Conservation (phyloP, 2,888 invertebrate species). For the Acrobasis repandana region DNA sequence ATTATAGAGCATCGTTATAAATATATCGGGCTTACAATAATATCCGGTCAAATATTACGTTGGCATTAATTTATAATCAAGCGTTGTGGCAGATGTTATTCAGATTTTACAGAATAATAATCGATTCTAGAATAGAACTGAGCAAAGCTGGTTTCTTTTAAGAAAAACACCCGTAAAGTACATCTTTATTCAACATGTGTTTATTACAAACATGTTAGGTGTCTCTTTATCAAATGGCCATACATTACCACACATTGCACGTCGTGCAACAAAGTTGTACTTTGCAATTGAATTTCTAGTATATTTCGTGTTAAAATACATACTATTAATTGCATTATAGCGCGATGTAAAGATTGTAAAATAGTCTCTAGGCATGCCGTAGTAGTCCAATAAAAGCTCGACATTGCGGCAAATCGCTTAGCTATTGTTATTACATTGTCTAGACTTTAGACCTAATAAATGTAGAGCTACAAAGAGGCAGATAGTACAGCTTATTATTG, state of each 20-base stretch:
- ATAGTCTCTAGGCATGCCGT: slow-evolving; percentile 48
- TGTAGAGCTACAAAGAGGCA: slow-evolving; percentile 43
- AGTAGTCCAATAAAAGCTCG: slow-evolving; percentile 54
- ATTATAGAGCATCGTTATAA: slow-evolving; percentile 45
- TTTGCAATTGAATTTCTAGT: neutral
- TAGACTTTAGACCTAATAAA: slow-evolving; percentile 47
- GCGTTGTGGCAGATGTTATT: slow-evolving; percentile 64
- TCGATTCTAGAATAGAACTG: slow-evolving; percentile 36
- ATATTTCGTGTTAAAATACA: neutral
- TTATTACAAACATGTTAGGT: neutral
- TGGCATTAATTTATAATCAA: slow-evolving; percentile 60
- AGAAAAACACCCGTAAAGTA: neutral
- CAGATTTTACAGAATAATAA: slow-evolving; percentile 52
- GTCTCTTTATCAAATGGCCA: neutral
- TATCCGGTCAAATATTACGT: slow-evolving; percentile 66
- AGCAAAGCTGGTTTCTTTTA: slow-evolving; percentile 1
- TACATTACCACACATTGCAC: neutral
- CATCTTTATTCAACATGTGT: neutral
- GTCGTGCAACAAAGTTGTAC: slow-evolving; percentile 4
- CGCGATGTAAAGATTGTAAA: slow-evolving; percentile 35
- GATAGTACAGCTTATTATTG: slow-evolving; percentile 33
- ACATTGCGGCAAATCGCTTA: slow-evolving; percentile 47
- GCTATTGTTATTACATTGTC: slow-evolving; percentile 55
- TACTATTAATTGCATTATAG: neutral
- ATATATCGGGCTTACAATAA: slow-evolving; percentile 59